These are phyloP conservation scores for Melinaea marsaeus DNA, from an alignment of 2,888 invertebrate genomes.

Conservation along the genomic window DNA sequence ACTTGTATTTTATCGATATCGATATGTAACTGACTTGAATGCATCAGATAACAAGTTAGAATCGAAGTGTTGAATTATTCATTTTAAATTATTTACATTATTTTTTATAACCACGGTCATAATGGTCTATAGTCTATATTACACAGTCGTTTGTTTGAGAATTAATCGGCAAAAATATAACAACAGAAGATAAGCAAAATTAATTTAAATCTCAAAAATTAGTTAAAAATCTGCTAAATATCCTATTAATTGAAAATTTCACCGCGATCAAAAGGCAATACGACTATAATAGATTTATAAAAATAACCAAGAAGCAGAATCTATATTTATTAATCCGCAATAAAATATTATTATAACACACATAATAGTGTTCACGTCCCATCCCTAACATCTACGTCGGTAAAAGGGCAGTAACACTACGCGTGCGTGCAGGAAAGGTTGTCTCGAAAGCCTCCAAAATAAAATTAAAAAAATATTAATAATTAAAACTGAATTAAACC, in stretches of 20 bases:
- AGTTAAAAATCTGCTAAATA: too few species aligned
- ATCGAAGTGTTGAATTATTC: too few species aligned
- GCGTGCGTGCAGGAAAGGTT: conserved; percentile 7
- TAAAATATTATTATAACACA: not conserved
- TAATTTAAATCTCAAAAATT: too few species aligned
- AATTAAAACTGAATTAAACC: not conserved
- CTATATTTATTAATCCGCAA: not conserved
- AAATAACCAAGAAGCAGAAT: not conserved
- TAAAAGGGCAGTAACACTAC: conserved; percentile 14
- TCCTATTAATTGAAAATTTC: too few species aligned
- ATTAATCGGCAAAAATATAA: too few species aligned
- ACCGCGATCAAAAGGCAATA: too few species aligned
- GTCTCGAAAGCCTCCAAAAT: conserved; percentile 9
- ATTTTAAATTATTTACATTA: too few species aligned
- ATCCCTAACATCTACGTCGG: conserved; percentile 8
- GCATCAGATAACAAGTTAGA: too few species aligned
- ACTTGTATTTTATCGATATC: conserved; percentile 10
- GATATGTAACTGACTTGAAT: not conserved
- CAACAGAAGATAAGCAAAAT: too few species aligned
- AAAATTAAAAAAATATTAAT: conserved; percentile 5
- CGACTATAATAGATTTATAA: not conserved
- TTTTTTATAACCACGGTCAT: too few species aligned
- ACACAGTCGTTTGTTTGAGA: too few species aligned
- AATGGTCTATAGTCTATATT: too few species aligned
- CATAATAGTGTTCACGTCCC: not conserved